Conservation (phyloP, 2,113 vertebrate genomes). For the Octodon degus region DNA sequence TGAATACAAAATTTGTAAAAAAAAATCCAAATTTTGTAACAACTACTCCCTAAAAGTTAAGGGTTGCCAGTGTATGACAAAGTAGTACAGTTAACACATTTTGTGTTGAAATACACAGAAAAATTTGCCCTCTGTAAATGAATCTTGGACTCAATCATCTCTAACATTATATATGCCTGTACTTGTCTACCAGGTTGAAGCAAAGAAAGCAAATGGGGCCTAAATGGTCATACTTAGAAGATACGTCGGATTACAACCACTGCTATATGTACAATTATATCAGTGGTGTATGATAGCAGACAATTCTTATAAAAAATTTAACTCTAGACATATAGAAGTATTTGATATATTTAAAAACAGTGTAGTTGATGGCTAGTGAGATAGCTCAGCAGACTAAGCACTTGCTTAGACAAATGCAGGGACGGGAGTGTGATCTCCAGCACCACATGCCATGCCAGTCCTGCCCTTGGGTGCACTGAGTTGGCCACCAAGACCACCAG, state of each 20-base stretch:
- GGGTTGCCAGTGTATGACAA: not conserved
- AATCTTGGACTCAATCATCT: not conserved
- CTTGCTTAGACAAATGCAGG: no score
- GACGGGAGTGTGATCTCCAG: no score
- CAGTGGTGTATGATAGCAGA: not conserved
- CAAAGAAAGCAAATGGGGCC: not conserved
- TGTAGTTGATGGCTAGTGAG: not conserved
- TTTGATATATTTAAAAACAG: not conserved
- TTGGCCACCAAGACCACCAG: no score
- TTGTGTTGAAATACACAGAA: not conserved
- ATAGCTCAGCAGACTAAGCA: no score
- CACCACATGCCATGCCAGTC: no score
- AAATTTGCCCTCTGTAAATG: not conserved
- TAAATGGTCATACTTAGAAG: not conserved
- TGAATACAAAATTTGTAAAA: no score
- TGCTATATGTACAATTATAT: not conserved
- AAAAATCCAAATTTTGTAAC: slow-evolving; percentile 18
- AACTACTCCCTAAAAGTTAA: not conserved
- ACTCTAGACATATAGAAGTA: not conserved
- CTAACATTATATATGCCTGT: not conserved
- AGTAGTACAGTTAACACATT: not conserved
- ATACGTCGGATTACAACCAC: not conserved
- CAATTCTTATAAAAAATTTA: not conserved
- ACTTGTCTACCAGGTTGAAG: not conserved
- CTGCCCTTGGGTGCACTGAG: no score